Base-by-base conservation (phyloP, 2,113 vertebrate genomes). In the Trogon surrucura region DNA sequence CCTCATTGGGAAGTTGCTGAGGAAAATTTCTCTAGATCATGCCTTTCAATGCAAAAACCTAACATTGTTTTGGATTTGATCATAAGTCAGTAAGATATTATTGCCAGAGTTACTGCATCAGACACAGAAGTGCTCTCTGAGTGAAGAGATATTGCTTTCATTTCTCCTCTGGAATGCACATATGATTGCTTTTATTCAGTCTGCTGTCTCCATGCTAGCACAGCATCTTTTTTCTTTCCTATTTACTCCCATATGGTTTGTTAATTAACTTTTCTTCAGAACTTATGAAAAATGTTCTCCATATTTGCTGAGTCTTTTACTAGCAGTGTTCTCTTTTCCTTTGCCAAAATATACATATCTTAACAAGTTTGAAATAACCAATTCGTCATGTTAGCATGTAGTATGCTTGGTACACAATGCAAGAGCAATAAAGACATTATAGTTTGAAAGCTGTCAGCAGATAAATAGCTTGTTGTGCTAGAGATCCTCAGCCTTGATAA, bases 231-330 rank as follows among this genome's bases (percentile, higher is more conserved):
- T 88, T 60, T 64, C 38, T 72, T 72, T 86, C 7, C 30, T 92
- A 9, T 94, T 86, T 84, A 60, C 65, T 92, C 83, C 53, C 85
- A 96, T 69, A 88, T 65, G 77, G 36, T 84, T 93, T 88, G 57
- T 79, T 93, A 95, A 92, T 93, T 86, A 96, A 78, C 65, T 94
- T 93, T 78, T 83, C 58, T 73, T 89, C 3, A 4, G 47, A 91
- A 72, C 15, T 60, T 78, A 67, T 34, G 56, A 92, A 92, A 93
- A 90, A 79, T 25, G 10, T 71, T 94, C 45, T 79, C 45, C 53
- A 11, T 79, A 64, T 84, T 91, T 75, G 21, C 88, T 44, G 61
- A 92, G 69, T 65, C 53, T 78, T 79, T 86, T 47, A 64, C 47
- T 69, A 91, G 41, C 38, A 86, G 53, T 32, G 7, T 87, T 84